These are phyloP conservation scores for Synaphobranchus kaupii DNA, from an alignment of 2,797 vertebrate genomes.

Conservation along the genomic window DNA sequence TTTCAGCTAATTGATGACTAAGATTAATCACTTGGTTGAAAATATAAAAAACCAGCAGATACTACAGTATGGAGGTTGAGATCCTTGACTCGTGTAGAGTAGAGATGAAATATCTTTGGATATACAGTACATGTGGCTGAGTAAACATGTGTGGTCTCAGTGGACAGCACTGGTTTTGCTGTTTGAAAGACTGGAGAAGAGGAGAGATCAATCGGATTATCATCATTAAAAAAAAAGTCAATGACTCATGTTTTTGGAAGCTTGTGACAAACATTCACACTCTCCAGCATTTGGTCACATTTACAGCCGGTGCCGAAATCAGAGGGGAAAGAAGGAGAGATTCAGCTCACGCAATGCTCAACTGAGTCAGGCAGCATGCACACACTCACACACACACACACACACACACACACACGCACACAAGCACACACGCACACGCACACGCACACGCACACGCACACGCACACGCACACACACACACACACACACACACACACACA, in stretches of 20 bases:
- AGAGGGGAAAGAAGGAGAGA: conserved; percentile 30
- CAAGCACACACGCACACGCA: conserved; percentile 38
- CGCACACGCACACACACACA: conserved; percentile 10
- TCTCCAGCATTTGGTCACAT: conserved; percentile 19
- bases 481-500: conserved; percentile 18
- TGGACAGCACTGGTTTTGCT: neutral
- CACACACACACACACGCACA: conserved; percentile 26
- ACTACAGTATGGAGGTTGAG: too few relatives aligned
- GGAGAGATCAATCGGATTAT: neutral
- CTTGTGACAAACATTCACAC: neutral
- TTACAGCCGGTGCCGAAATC: conserved; percentile 48
- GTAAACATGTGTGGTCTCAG: conserved; percentile 11
- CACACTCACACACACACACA: conserved; percentile 2
- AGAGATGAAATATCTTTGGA: neutral
- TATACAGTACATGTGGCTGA: neutral
- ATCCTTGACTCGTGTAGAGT: neutral
- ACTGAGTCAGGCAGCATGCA: conserved; percentile 30
- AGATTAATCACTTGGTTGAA: too few relatives aligned
- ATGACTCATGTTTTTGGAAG: neutral
- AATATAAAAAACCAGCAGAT: too few relatives aligned
- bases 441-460: conserved; percentile 19
- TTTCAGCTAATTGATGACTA: too few relatives aligned
- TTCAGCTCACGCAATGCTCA: conserved; percentile 44
- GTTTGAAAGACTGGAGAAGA: neutral
- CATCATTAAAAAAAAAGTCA: conserved; percentile 8